Evolutionary conservation across 2,113 vertebrate genomes (phyloP), one percentile per base, ranked within the genome.

Genomic region (Cyrtonyx montezumae): DNA sequence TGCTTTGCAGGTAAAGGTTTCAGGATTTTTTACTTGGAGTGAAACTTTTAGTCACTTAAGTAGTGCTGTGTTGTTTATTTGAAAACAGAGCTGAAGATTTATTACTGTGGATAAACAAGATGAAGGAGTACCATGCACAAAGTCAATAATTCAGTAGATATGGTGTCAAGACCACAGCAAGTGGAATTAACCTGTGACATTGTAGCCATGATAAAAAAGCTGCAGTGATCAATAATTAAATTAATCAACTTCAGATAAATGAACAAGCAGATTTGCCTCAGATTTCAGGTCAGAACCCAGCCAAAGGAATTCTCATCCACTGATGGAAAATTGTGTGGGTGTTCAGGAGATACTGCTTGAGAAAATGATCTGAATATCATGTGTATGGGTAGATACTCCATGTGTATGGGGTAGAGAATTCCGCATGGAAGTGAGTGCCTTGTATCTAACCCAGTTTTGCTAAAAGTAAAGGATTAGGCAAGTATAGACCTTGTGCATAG

Each of bases 171-270:
- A 84, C 37, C 56, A 71, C 51, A 83, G 63, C 40, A 75, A 76
- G 48, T 25, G 53, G 85, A 95, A 96, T 91, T 93, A 94, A 88
- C 88, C 75, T 91, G 65, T 94, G 78, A 91, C 66, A 87, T 66
- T 78, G 80, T 79, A 79, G 67, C 66, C 3, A 1, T 49, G 46
- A 78, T 90, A 96, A 96, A 88, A 80, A 95, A 88, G 74, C 28
- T 87, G 46, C 58, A 69, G 49, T 1, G 9, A 92, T 96, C 93
- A 80, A 96, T 95, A 90, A 43, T 78, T 49, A 95, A 86, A 94
- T 93, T 91, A 93, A 93, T 94, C 87, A 94, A 63, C 67, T 95
- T 92, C 79, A 95, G 75, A 53, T 73, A 92, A 88, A n/a, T 40
- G 74, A 94, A 65, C 21, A 94, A 79, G 87, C 23, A 91, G 80